Base-by-base conservation (phyloP, 1,140 invertebrate genomes). In the Tribolium castaneum region DNA sequence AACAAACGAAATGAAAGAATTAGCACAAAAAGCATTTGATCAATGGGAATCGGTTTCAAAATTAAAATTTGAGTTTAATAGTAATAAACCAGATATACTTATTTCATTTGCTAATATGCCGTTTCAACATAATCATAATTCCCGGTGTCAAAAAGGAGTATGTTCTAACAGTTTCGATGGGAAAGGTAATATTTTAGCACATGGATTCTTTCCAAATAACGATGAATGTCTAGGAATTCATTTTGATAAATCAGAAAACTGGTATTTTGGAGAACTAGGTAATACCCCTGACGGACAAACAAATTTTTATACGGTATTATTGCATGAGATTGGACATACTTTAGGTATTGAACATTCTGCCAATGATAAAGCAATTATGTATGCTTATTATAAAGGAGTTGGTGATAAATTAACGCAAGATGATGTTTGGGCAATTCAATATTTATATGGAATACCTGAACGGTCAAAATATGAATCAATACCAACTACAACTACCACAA, bases 391-490 rank as follows among this genome's bases (percentile, higher is more conserved):
- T 75, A 75, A 75, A 56, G 72, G 72, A 56, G 72, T 59, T 73
- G 45, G 39, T 73, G 70, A 73, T 73, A 73, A 73, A 73, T 73
- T 73, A 73, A 73, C 70, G 59, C 72, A 75, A 75, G 50, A 75
- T 39, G 72, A 75, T 56, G 56, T 75, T 49, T 75, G 72, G 72
- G 50, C 72, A 75, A 75, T 75, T 75, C 72, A 75, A 75, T 75
- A 75, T 75, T 75, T 75, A 75, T 75, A 75, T 76, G 74, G 74
- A 66, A 35, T 16, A 73, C 49, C 70, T 73, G 70, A 73, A 73
- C 70, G 66, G 49, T 73, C 49, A 73, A 73, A 73, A 73, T 73
- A 73, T 73, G 70, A 73, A 73, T 70, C 62, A 70, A 70, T 49
- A 50, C 59, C 75, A 59, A 70, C 62, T 50, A 49, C 59, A 50